Evolutionary conservation across 2,113 vertebrate genomes (phyloP).

Genomic region (Pelodiscus sinensis): DNA sequence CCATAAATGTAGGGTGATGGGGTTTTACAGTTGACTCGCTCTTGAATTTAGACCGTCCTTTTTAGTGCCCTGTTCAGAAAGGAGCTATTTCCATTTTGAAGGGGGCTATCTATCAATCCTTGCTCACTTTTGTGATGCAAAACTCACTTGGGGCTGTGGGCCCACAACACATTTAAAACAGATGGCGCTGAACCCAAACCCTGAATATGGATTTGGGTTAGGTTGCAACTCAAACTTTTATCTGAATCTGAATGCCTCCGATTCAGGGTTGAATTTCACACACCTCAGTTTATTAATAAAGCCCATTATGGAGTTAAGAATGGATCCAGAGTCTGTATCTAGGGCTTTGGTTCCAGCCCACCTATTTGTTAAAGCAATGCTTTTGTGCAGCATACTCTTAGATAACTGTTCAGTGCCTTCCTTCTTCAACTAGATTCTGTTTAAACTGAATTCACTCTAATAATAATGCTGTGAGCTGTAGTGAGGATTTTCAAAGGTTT

Average conservation of each 20-base stretch:
- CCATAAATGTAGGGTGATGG: neutral
- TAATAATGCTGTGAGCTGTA: neutral
- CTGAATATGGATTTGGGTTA: neutral
- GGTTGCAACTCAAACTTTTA: neutral
- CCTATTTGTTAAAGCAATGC: neutral
- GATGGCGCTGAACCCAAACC: neutral
- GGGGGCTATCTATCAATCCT: neutral
- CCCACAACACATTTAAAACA: neutral
- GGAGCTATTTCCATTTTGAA: neutral
- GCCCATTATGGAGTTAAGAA: neutral
- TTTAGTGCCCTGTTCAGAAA: neutral
- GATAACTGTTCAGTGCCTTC: neutral
- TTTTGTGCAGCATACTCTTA: neutral
- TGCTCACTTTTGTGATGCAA: neutral
- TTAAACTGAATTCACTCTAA: neutral
- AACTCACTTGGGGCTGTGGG: neutral
- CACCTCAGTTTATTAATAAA: neutral
- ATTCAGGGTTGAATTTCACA: neutral
- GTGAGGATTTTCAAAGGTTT: conserved; percentile 18
- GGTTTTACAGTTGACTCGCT: neutral
- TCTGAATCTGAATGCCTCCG: rapidly evolving
- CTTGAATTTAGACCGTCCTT: neutral
- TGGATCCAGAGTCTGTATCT: neutral
- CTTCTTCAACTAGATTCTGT: neutral
- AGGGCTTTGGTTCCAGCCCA: neutral